Percentiles rank a stretch among this genome's conserved stretches.
Evolutionary conservation across 2,113 vertebrate genomes (phyloP).

Genomic region (Dicaeum eximium): DNA sequence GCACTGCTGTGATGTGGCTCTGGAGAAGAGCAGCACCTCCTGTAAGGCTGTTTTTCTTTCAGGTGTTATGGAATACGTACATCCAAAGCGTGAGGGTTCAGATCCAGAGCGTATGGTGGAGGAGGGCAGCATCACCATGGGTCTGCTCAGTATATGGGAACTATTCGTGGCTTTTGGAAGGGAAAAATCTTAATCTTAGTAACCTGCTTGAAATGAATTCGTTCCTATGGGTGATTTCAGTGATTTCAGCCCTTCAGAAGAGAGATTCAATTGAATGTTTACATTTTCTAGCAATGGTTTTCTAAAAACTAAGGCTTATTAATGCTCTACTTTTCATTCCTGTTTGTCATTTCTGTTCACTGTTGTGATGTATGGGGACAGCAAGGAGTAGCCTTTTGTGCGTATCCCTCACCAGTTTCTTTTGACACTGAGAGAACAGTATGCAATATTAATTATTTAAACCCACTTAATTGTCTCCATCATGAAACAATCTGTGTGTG

Average conservation of each 20-base stretch:
- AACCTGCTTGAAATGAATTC: neutral
- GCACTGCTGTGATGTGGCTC: neutral
- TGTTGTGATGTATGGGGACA: neutral
- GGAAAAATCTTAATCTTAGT: neutral
- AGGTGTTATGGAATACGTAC: rapidly evolving
- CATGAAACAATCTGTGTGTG: neutral
- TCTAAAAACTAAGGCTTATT: neutral
- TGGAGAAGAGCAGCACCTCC: neutral
- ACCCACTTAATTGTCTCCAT: neutral
- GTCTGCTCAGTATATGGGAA: neutral
- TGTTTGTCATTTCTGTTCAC: neutral
- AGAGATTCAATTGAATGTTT: neutral
- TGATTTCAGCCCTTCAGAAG: neutral
- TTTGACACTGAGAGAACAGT: neutral
- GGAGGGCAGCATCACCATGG: rapidly evolving
- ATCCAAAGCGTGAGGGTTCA: neutral
- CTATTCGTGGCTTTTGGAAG: neutral
- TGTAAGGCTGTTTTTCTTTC: neutral
- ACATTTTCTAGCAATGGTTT: neutral
- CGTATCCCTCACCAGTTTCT: neutral
- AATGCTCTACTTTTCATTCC: neutral
- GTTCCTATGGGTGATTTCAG: neutral
- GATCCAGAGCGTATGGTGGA: rapidly evolving
- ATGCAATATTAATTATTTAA: neutral
- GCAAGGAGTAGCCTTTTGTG: neutral